Evolutionary conservation across 1,140 invertebrate species (phyloP), one percentile per base, ranked within the genome.

Genomic region (Mya arenaria): DNA sequence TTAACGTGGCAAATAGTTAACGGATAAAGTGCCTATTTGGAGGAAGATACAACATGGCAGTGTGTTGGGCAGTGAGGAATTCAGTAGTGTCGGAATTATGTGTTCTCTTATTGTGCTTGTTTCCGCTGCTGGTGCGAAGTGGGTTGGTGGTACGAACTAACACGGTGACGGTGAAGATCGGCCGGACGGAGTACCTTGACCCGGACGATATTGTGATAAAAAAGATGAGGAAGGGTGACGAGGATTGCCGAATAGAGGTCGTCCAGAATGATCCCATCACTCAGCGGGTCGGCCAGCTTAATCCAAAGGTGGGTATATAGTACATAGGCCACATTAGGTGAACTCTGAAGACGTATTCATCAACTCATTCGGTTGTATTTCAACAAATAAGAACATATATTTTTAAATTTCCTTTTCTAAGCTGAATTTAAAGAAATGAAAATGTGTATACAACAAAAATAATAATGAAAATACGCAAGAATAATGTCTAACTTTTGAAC

Each of bases 241-340:
- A 88, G 56, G 85, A 82, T 28, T 91, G 91, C 60, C 65, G 89
- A 28, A 85, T 91, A 48, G 86, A 91, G 69, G 89, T 91, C n/a
- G 87, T 90, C 13, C 83, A 84, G 34, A 88, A 83, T 48, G 91
- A 92, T 68, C 90, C 91, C n/a, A 89, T 90, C 32, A 90, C 90
- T 3, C 89, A 91, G 72, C 79, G 90, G 63, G 90, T 90, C 5
- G 91, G 90, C 28, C 68, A 77, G 4, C 30, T 92, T 0, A 85
- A 90, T 63, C 91, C 91, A 13, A 85, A 87, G 88, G 91, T 92
- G 72, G 86, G 89, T 85, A 52, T 52, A 52, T n/a, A n/a, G 19
- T 52, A 52, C 17, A 52, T 52, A 52, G 19, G 17, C 2, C 2
- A 52, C 2, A 23, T n/a, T 52, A 13, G 25, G 4, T n/a, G 19